phyloP scores from a whole-genome alignment of 2,113 vertebrate genomes.

The Larimichthys crocea region DNA sequence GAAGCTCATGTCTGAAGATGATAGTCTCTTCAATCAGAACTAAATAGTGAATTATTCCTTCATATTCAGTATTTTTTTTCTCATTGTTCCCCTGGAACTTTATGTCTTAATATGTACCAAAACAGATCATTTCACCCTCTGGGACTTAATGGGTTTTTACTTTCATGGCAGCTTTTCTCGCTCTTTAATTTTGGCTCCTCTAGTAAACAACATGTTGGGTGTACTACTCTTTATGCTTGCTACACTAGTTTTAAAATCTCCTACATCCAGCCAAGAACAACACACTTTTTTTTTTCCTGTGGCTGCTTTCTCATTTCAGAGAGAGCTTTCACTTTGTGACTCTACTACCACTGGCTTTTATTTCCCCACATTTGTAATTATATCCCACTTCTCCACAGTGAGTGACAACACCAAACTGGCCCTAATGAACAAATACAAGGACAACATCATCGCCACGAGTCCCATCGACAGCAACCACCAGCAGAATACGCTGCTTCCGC shows the following conservation, averaged over 20 bases:
- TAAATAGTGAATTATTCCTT: background rate
- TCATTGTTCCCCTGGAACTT: background rate
- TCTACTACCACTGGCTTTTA: background rate
- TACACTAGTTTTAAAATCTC: conserved; percentile 5
- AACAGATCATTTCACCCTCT: conserved; percentile 16
- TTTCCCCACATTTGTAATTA: background rate
- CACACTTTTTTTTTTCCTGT: background rate
- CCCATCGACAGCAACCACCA: conserved; percentile 96
- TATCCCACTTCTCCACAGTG: conserved; percentile 80
- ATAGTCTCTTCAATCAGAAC: too few relatives aligned
- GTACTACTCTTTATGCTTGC: background rate
- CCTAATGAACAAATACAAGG: conserved; percentile 99
- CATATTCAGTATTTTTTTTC: background rate
- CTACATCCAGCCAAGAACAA: conserved; percentile 8
- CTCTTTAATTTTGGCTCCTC: conserved; percentile 36
- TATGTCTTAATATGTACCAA: conserved; percentile 22
- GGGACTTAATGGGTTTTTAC: conserved; percentile 59
- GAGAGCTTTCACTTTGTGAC: background rate
- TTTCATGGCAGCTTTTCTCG: conserved; percentile 68
- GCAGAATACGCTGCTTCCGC: conserved; percentile 94
- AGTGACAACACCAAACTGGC: conserved; percentile 96
- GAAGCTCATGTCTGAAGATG: too few relatives aligned
- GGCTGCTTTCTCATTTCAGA: conserved; percentile 12
- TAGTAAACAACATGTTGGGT: conserved; percentile 32
- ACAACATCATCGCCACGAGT: conserved; percentile 98